Conservation (phyloP, 2,113 vertebrate genomes). For the Sphyrna mokarran region DNA sequence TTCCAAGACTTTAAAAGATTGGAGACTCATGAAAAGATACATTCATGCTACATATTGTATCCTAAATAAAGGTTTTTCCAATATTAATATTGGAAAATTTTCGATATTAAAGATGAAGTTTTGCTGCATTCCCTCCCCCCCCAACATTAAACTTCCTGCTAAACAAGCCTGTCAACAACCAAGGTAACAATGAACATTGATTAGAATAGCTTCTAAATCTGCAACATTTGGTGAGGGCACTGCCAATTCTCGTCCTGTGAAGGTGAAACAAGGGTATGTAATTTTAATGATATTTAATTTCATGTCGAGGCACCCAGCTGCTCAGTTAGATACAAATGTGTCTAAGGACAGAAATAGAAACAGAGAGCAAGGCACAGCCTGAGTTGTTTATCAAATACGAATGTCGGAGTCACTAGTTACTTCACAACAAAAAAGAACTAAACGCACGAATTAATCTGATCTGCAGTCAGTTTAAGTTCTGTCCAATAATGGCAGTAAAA, state of each 20-base stretch:
- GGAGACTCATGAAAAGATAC: background rate
- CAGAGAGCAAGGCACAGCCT: no score
- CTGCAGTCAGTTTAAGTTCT: background rate
- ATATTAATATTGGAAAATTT: background rate
- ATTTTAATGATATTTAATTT: background rate
- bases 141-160: background rate
- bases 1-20: background rate
- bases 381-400: background rate
- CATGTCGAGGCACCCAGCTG: slow-evolving; percentile 8
- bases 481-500: background rate
- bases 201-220: background rate
- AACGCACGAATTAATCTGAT: background rate
- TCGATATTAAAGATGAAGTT: background rate
- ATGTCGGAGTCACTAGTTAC: background rate
- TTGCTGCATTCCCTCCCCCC: background rate
- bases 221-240: background rate
- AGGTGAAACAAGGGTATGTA: background rate
- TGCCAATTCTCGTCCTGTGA: background rate
- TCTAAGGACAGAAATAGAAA: slow-evolving; percentile 24
- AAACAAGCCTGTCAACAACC: no score
- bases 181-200: background rate
- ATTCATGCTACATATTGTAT: background rate
- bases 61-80: background rate
- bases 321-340: background rate
- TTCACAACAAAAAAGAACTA: background rate